Conservation (phyloP, 2,888 invertebrate species). For the Ferrisia virgata region DNA sequence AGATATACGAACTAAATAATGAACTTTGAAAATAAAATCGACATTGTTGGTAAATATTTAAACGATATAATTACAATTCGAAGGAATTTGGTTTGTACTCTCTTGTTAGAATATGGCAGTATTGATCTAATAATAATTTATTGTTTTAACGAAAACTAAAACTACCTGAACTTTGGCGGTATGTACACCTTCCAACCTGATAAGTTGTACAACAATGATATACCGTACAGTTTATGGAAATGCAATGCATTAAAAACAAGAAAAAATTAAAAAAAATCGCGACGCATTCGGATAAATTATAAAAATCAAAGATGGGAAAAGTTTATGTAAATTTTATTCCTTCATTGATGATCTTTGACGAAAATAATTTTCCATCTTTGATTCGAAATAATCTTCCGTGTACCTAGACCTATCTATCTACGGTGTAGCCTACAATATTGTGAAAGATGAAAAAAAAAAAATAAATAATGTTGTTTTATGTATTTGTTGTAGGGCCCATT, state of each 20-base stretch:
- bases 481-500: slow-evolving; percentile 80
- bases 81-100: not conserved
- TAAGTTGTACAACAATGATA: not conserved
- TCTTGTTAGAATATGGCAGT: not conserved
- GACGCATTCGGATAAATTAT: not conserved
- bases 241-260: no score
- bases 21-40: not conserved
- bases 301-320: slow-evolving; percentile 1
- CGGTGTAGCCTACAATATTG: not conserved
- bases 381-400: not conserved
- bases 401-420: no score
- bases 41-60: not conserved
- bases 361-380: not conserved
- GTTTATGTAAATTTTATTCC: not conserved
- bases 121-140: not conserved
- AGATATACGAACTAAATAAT: not conserved
- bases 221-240: not conserved
- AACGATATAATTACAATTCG: not conserved
- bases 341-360: not conserved
- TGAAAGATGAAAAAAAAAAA: not conserved
- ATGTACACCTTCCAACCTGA: not conserved
- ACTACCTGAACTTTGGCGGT: no score
- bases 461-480: slow-evolving; percentile 9
- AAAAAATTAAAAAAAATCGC: no score
- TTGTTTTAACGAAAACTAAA: not conserved